These are phyloP conservation scores for Synanthedon formicaeformis DNA, from an alignment of 2,888 invertebrate genomes.

Conservation along the genomic window DNA sequence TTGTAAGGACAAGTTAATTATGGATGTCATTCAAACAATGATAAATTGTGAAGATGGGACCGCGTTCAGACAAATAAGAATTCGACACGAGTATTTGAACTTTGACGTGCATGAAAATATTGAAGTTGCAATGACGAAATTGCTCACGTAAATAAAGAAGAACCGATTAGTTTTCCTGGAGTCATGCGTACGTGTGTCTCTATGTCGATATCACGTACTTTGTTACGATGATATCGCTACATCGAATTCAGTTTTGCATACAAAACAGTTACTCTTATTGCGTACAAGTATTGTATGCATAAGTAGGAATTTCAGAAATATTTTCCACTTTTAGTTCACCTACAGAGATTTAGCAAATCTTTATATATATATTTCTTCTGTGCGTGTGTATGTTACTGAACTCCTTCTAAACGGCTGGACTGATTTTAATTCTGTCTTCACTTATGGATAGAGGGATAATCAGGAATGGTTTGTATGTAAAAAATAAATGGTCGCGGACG, in stretches of 20 bases:
- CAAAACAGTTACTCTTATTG: neutral
- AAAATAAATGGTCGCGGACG: too few relatives aligned
- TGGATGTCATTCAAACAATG: constrained; percentile 47
- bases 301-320: too few relatives aligned
- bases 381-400: too few relatives aligned
- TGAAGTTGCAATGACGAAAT: constrained; percentile 29
- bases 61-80: constrained; percentile 40
- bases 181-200: neutral
- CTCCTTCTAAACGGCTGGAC: too few relatives aligned
- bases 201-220: neutral
- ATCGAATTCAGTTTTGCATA: neutral
- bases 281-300: too few relatives aligned
- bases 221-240: neutral
- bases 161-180: neutral
- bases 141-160: constrained; percentile 30
- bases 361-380: too few relatives aligned
- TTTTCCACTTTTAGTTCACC: too few relatives aligned
- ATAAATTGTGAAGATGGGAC: constrained; percentile 39
- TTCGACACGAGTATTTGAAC: constrained; percentile 54
- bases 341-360: too few relatives aligned
- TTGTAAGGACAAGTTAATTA: constrained; percentile 53
- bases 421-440: too few relatives aligned
- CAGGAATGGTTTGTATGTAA: too few relatives aligned
- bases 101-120: constrained; percentile 45
- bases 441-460: too few relatives aligned